These are phyloP conservation scores for Liparis tanakae DNA, from an alignment of 2,797 vertebrate species.

Conservation along the genomic window DNA sequence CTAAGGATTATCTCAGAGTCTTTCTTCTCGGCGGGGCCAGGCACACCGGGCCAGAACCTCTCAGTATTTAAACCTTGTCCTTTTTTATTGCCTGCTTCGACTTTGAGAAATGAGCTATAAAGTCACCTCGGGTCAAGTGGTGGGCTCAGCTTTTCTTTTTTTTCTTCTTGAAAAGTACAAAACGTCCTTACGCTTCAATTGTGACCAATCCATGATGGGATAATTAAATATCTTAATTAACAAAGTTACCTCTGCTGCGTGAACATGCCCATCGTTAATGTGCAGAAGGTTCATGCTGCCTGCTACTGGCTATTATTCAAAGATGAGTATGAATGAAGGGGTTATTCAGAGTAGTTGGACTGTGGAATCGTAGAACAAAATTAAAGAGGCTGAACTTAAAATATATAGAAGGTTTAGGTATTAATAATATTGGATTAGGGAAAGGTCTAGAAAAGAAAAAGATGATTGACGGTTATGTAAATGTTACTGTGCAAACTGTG, in stretches of 20 bases:
- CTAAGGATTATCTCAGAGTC: constrained; percentile 55
- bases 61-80: constrained; percentile 49
- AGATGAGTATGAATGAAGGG: not conserved
- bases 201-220: not conserved
- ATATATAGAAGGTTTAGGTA: not conserved
- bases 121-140: constrained; percentile 48
- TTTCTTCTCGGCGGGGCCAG: constrained; percentile 32
- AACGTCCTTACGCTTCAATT: not conserved
- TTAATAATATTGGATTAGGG: not conserved
- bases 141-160: not conserved
- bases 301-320: not conserved
- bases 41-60: constrained; percentile 38
- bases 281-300: constrained; percentile 4
- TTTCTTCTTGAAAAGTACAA: not conserved
- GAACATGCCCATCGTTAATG: not conserved
- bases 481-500: constrained; percentile 9
- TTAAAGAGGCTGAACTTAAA: not conserved
- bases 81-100: constrained; percentile 53
- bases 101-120: constrained; percentile 57
- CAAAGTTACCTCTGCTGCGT: not conserved
- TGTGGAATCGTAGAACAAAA: not conserved
- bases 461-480: not conserved
- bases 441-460: not conserved
- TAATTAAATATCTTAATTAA: constrained; percentile 5
- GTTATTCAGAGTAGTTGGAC: not conserved